These are phyloP conservation scores for Cactoblastis cactorum DNA, from an alignment of 2,888 invertebrate species.

Conservation along the genomic window DNA sequence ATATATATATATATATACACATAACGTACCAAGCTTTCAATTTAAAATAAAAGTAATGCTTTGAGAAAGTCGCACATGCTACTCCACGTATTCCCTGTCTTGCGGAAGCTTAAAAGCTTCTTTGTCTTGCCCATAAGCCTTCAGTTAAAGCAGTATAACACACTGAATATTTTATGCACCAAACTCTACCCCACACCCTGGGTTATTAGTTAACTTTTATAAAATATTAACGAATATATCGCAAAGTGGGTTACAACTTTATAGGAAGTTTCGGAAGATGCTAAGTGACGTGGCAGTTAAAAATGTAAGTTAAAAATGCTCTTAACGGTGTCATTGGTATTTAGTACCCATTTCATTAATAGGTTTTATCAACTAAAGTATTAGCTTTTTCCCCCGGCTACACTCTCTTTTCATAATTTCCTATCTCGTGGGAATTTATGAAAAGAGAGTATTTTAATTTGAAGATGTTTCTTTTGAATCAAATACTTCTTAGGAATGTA, in stretches of 20 bases:
- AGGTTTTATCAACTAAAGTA: too few relatives aligned
- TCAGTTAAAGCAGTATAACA: slow-evolving; percentile 61
- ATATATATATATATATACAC: too few relatives aligned
- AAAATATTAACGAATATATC: slow-evolving; percentile 11
- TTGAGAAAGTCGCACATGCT: slow-evolving; percentile 1
- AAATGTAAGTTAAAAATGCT: neutral
- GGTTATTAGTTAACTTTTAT: slow-evolving; percentile 40
- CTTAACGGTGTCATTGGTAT: neutral
- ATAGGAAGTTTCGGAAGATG: slow-evolving; percentile 1
- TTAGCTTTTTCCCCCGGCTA: too few relatives aligned
- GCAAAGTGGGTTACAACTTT: slow-evolving; percentile 10
- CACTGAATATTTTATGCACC: slow-evolving; percentile 66
- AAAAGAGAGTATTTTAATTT: too few relatives aligned
- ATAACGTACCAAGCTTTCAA: too few relatives aligned
- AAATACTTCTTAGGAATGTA: too few relatives aligned
- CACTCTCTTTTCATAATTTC: too few relatives aligned
- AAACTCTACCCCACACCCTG: slow-evolving; percentile 38
- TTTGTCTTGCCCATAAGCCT: slow-evolving; percentile 71
- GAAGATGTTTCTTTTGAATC: too few relatives aligned
- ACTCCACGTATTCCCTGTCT: slow-evolving; percentile 36
- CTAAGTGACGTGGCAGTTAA: slow-evolving; percentile 2
- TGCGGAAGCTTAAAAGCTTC: slow-evolving; percentile 71
- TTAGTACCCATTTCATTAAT: too few relatives aligned
- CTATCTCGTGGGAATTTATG: too few relatives aligned
- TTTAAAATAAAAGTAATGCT: neutral